Evolutionary conservation across 2,888 invertebrate species (phyloP).

Genomic region (Eupelmus urozonus): DNA sequence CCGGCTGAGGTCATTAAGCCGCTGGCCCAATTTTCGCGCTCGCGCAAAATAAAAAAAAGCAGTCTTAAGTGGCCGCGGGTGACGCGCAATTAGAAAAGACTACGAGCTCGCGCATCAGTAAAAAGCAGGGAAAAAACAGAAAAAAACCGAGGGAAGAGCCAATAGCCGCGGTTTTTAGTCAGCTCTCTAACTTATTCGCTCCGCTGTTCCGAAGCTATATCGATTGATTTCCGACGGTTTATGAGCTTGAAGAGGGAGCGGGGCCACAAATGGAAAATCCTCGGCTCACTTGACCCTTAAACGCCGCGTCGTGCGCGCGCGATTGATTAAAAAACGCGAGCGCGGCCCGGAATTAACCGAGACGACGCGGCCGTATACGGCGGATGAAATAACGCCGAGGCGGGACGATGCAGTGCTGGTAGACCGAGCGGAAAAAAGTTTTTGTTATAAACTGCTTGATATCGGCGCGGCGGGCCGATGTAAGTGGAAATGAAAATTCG

Average conservation of each 20-base stretch:
- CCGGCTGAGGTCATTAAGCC: neutral
- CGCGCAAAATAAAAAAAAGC: neutral
- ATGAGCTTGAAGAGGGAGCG: neutral
- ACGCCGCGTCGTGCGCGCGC: slow-evolving; percentile 13
- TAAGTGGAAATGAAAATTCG: neutral
- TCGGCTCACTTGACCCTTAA: slow-evolving; percentile 42
- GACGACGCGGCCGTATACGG: too few species aligned
- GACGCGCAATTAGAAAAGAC: slow-evolving; percentile 27
- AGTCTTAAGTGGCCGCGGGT: neutral
- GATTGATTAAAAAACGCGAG: slow-evolving; percentile 34
- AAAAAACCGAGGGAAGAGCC: neutral
- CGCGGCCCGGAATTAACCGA: neutral
- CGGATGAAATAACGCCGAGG: neutral
- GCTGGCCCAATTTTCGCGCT: neutral
- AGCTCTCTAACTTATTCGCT: too few species aligned
- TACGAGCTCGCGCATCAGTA: neutral
- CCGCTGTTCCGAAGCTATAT: too few species aligned
- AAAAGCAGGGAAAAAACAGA: too few species aligned
- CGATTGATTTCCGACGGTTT: neutral
- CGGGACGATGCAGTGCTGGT: too few species aligned
- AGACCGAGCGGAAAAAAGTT: too few species aligned
- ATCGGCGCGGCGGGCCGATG: too few species aligned
- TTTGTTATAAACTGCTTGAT: too few species aligned
- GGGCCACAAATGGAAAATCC: slow-evolving; percentile 7
- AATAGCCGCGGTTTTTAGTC: neutral